phyloP scores from a whole-genome alignment of 2,888 invertebrate species.

The Aphidius colemani region DNA sequence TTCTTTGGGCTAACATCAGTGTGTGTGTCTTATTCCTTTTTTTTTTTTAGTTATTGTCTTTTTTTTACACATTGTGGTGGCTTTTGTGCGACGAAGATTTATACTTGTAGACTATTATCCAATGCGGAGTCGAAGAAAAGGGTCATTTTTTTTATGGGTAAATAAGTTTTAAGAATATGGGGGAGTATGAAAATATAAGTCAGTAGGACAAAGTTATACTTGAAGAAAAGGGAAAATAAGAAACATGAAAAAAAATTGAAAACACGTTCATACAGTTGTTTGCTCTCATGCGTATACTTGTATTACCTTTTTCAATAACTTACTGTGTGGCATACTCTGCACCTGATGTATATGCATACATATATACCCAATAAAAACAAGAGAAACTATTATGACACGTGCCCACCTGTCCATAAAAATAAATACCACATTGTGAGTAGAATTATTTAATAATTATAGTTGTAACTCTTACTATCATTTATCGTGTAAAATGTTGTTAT shows the following conservation, averaged over 20 bases:
- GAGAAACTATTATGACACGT: slow-evolving; percentile 26
- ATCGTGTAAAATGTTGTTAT: too few relatives aligned
- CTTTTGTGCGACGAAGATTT: slow-evolving; percentile 20
- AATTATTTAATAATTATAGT: too few relatives aligned
- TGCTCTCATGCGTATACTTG: slow-evolving; percentile 6
- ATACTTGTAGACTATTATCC: slow-evolving; percentile 16
- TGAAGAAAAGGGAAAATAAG: slow-evolving; percentile 17
- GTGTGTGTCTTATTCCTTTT: slow-evolving; percentile 23
- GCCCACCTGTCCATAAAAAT: slow-evolving; percentile 16
- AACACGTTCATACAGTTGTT: slow-evolving; percentile 1
- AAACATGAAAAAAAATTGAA: slow-evolving; percentile 29
- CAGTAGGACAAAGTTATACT: slow-evolving; percentile 18
- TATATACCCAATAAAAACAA: slow-evolving; percentile 17
- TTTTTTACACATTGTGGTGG: neutral
- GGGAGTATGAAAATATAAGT: slow-evolving; percentile 26
- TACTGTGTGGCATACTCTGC: neutral
- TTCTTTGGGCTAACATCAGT: slow-evolving; percentile 18
- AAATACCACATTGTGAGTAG: slow-evolving; percentile 6
- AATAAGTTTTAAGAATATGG: neutral
- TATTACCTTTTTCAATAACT: slow-evolving; percentile 1
- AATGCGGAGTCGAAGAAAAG: too few relatives aligned
- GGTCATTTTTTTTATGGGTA: too few relatives aligned
- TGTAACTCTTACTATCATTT: too few relatives aligned
- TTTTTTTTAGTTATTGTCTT: slow-evolving; percentile 2
- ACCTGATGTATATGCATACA: slow-evolving; percentile 10